Conservation (phyloP, 92 coral and sea anemone species). For the Anthopleura xanthogrammica region DNA sequence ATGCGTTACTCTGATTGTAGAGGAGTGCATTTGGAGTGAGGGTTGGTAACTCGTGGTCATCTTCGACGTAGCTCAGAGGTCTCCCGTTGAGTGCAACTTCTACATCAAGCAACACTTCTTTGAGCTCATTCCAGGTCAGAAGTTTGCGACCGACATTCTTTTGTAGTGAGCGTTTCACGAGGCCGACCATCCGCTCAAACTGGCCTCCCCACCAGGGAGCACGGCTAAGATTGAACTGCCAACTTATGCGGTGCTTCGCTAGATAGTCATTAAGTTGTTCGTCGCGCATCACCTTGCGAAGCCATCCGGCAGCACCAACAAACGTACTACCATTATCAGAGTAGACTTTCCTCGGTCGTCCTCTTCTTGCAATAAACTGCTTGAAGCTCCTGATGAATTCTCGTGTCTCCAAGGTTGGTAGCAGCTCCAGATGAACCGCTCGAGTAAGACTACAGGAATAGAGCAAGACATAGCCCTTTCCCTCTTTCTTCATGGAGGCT, state of each 20-base stretch:
- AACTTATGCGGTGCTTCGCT: not conserved
- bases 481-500: not conserved
- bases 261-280: not conserved
- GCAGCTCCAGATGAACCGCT: constrained; percentile 3
- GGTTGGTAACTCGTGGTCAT: not conserved
- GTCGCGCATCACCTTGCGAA: not conserved
- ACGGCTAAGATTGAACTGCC: constrained; percentile 14
- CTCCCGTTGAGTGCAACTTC: constrained; percentile 12
- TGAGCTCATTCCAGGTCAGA: constrained; percentile 2
- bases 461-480: constrained; percentile 8
- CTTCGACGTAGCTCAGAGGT: constrained; percentile 11
- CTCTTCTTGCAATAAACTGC: constrained; percentile 3
- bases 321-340: constrained; percentile 16
- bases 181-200: constrained; percentile 5
- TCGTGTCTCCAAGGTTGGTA: not conserved
- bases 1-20: too few relatives aligned
- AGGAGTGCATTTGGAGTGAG: too few relatives aligned
- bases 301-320: not conserved
- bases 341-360: constrained; percentile 8
- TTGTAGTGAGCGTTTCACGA: not conserved
- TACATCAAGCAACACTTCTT: constrained; percentile 7
- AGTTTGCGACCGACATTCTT: not conserved
- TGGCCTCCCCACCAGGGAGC: constrained; percentile 25
- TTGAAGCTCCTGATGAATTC: constrained; percentile 2
- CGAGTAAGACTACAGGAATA: not conserved